Percentiles rank a stretch among this genome's conserved stretches.
phyloP scores from a whole-genome alignment of 1,140 invertebrate species.

The Papilio xuthus region DNA sequence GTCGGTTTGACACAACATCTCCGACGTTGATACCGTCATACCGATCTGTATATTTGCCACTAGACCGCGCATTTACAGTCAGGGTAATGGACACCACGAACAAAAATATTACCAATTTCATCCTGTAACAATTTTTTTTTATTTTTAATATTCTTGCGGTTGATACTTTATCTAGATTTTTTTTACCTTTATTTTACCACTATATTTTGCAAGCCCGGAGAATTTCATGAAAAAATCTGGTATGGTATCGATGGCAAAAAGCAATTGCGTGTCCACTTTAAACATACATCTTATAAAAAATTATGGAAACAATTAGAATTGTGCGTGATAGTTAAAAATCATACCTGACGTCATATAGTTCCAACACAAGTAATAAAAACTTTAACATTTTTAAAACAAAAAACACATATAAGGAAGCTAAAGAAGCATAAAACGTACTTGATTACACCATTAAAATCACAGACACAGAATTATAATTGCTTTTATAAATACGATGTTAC shows the following conservation, averaged over 20 bases:
- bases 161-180: too few species aligned
- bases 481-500: background rate
- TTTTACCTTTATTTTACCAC: too few species aligned
- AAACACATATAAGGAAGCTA: background rate
- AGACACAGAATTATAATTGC: background rate
- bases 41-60: slow-evolving; percentile 83
- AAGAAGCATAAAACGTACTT: background rate
- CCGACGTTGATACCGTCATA: slow-evolving; percentile 86
- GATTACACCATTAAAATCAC: background rate
- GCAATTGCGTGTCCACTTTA: too few species aligned
- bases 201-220: too few species aligned
- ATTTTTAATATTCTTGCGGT: too few species aligned
- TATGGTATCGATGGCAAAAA: too few species aligned
- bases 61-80: slow-evolving; percentile 54
- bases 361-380: too few species aligned
- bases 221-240: too few species aligned
- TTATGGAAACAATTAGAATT: too few species aligned
- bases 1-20: slow-evolving; percentile 84
- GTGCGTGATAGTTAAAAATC: background rate
- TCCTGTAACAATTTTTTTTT: slow-evolving; percentile 24
- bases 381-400: background rate
- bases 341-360: too few species aligned
- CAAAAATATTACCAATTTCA: slow-evolving; percentile 34
- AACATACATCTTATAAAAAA: too few species aligned
- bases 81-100: slow-evolving; percentile 42